A percentile compares a stretch with the other conserved stretches of the same genome.
These are phyloP conservation scores for Phrynocephalus guinanensis DNA, from an alignment of 2,797 vertebrate genomes.

Conservation along the genomic window DNA sequence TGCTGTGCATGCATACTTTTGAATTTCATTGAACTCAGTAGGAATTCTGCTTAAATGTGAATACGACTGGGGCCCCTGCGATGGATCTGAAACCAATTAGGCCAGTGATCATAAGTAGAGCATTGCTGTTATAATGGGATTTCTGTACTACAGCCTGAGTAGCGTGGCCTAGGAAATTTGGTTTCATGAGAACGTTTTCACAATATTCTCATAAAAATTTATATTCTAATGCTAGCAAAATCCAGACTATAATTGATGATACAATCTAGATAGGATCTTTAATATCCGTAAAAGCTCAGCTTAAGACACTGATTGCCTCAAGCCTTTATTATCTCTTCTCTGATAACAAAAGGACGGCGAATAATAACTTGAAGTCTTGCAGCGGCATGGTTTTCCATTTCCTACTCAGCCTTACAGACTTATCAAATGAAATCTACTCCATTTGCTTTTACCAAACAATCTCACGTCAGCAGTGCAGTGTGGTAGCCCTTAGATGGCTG, in stretches of 20 bases:
- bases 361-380: slow-evolving; percentile 12
- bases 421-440: slow-evolving; percentile 30
- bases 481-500: neutral
- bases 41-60: neutral
- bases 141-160: neutral
- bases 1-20: neutral
- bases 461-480: neutral
- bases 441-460: neutral
- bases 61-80: neutral
- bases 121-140: neutral
- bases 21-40: neutral
- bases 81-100: neutral
- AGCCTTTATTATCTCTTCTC: slow-evolving; percentile 11
- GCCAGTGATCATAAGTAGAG: neutral
- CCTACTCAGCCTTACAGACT: slow-evolving; percentile 2
- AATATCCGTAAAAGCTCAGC: slow-evolving; percentile 73
- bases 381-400: slow-evolving; percentile 2
- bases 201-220: neutral
- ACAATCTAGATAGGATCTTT: slow-evolving; percentile 74
- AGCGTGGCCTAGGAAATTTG: neutral
- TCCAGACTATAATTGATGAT: neutral
- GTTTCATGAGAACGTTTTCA: fast-evolving
- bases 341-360: slow-evolving; percentile 31
- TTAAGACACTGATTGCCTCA: slow-evolving; percentile 34
- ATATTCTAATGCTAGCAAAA: neutral